These are phyloP conservation scores for Harmothoe impar DNA, from an alignment of 2,888 invertebrate species.

Conservation along the genomic window DNA sequence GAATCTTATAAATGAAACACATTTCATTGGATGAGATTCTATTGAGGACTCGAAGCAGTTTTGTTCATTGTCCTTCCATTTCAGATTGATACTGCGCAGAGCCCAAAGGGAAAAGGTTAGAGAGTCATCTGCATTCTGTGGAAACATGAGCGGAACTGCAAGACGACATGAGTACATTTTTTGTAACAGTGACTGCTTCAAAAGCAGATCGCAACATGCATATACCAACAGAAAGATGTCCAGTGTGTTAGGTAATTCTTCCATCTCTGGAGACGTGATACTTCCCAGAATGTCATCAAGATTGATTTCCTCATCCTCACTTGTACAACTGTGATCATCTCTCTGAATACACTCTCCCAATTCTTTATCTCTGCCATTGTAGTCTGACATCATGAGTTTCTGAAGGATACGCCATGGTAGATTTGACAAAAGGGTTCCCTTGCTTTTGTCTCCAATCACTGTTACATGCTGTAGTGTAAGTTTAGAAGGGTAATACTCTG, in stretches of 20 bases:
- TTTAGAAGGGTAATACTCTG: neutral
- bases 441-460: neutral
- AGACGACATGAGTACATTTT: conserved; percentile 37
- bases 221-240: neutral
- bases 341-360: neutral
- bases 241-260: neutral
- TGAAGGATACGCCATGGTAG: neutral
- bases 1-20: conserved; percentile 9
- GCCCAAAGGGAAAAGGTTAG: neutral
- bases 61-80: neutral
- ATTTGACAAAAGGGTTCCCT: neutral
- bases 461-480: neutral
- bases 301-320: neutral
- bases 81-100: conserved; percentile 1
- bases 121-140: neutral
- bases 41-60: neutral
- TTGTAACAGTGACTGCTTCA: conserved; percentile 11
- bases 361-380: neutral
- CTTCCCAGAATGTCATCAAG: neutral
- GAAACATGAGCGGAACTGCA: conserved; percentile 1
- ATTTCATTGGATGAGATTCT: neutral
- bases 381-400: conserved; percentile 26
- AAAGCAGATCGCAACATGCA: neutral
- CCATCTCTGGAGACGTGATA: neutral
- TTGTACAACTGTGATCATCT: too few species aligned